A percentile compares a stretch with the other conserved stretches of the same genome.
phyloP scores from a whole-genome alignment of 37 sponge, comb jelly and placozoan species.

The Diacarnus erythraeanus region DNA sequence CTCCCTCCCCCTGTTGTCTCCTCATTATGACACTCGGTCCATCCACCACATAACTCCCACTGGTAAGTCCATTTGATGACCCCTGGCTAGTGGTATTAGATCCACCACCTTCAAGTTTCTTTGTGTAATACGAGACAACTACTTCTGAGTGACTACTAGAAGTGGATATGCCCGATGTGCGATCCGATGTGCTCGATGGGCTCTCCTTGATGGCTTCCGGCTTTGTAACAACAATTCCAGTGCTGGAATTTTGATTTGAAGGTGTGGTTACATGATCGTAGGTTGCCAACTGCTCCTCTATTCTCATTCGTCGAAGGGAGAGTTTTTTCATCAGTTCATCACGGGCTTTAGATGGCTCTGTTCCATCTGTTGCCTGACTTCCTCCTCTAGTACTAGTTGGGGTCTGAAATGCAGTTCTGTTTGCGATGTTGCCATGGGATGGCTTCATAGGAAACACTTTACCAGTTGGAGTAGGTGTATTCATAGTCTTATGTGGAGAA shows the following conservation, averaged over 20 bases:
- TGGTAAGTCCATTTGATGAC: not conserved
- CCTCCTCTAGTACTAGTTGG: not conserved
- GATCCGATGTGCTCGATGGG: not conserved
- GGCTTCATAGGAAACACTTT: not conserved
- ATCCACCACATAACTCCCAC: not conserved
- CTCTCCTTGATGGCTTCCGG: not conserved
- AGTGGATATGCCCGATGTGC: not conserved
- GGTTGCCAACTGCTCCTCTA: constrained; percentile 22
- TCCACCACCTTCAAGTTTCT: not conserved
- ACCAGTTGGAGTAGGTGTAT: not conserved
- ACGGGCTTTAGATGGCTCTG: not conserved
- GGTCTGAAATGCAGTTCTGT: not conserved
- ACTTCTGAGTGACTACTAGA: constrained; percentile 19
- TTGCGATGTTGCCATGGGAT: not conserved
- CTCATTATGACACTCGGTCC: not conserved
- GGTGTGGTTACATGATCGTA: not conserved
- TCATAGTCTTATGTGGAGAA: not conserved
- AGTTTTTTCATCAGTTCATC: constrained; percentile 51
- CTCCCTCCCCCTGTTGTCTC: too few species aligned
- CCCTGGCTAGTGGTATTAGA: not conserved
- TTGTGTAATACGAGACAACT: constrained; percentile 9
- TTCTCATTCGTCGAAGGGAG: constrained; percentile 10
- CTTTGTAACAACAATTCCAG: not conserved
- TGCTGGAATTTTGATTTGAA: not conserved
- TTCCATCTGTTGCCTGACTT: not conserved